Evolutionary conservation across 1,140 invertebrate genomes (phyloP).

Genomic region (Charaxes varanes): DNA sequence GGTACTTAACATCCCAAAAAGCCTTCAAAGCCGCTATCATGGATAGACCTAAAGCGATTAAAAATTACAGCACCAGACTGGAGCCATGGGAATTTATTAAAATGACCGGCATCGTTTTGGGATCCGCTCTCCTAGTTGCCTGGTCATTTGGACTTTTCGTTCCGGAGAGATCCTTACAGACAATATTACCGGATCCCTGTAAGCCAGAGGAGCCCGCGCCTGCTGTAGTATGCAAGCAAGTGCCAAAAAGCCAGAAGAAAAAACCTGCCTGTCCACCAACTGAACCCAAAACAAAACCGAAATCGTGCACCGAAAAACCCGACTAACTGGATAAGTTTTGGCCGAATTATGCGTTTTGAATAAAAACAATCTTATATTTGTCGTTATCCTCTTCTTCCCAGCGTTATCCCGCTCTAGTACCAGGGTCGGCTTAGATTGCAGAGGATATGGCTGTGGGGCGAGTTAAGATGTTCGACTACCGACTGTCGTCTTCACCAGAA

Average conservation of each 20-base stretch:
- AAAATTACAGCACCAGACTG: slow-evolving; percentile 14
- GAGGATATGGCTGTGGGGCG: too few species aligned
- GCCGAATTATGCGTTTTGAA: slow-evolving; percentile 6
- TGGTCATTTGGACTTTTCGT: slow-evolving; percentile 31
- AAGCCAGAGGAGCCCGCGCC: neutral
- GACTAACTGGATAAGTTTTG: too few species aligned
- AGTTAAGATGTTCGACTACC: too few species aligned
- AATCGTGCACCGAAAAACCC: too few species aligned
- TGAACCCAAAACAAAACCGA: too few species aligned
- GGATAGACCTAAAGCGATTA: slow-evolving; percentile 17
- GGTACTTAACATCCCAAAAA: slow-evolving; percentile 35
- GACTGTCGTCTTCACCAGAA: too few species aligned
- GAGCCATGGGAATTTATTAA: slow-evolving; percentile 8
- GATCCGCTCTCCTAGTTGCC: slow-evolving; percentile 4
- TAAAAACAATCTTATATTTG: slow-evolving; percentile 4
- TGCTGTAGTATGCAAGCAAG: neutral
- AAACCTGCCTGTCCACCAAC: neutral
- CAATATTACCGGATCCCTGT: slow-evolving; percentile 1
- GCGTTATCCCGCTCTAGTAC: too few species aligned
- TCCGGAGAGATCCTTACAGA: slow-evolving; percentile 7
- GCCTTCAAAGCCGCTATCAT: slow-evolving; percentile 25
- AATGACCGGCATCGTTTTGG: slow-evolving; percentile 16
- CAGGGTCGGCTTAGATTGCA: too few species aligned
- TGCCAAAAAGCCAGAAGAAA: neutral
- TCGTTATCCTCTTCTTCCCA: neutral